Percentiles rank a stretch among this genome's conserved stretches.
Conservation (phyloP, 2,888 invertebrate species). For the Meteorus colon region DNA sequence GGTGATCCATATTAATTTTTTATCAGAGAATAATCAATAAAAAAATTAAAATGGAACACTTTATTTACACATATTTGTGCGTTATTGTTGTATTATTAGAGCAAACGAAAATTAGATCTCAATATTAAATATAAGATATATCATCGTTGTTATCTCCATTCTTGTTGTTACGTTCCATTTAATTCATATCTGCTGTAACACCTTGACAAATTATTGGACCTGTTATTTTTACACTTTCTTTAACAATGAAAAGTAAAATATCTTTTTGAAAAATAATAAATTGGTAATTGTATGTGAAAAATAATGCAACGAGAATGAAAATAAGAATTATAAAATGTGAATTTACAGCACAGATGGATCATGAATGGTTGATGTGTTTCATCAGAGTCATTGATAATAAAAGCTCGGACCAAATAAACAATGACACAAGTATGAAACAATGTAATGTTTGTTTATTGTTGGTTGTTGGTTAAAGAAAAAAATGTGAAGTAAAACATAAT, state of each 20-base stretch:
- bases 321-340: not conserved
- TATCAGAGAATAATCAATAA: slow-evolving; percentile 46
- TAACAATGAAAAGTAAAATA: not conserved
- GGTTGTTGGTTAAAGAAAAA: not conserved
- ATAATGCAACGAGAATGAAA: not conserved
- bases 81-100: not conserved
- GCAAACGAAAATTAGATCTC: slow-evolving; percentile 39
- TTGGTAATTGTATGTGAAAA: not conserved
- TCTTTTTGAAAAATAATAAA: not conserved
- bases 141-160: slow-evolving; percentile 55
- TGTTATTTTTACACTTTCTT: not conserved
- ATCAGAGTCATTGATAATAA: not conserved
- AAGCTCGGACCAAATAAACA: not conserved
- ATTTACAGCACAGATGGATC: not conserved
- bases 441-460: not conserved
- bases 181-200: slow-evolving; percentile 6
- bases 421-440: not conserved
- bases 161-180: slow-evolving; percentile 51
- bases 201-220: not conserved
- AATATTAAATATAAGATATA: slow-evolving; percentile 40
- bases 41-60: slow-evolving; percentile 23
- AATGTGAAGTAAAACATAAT: not conserved
- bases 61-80: not conserved
- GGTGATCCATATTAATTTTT: slow-evolving; percentile 44
- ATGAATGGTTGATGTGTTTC: not conserved